Base-by-base conservation (phyloP, 2,113 vertebrate genomes). In the Phyllopteryx taeniolatus region DNA sequence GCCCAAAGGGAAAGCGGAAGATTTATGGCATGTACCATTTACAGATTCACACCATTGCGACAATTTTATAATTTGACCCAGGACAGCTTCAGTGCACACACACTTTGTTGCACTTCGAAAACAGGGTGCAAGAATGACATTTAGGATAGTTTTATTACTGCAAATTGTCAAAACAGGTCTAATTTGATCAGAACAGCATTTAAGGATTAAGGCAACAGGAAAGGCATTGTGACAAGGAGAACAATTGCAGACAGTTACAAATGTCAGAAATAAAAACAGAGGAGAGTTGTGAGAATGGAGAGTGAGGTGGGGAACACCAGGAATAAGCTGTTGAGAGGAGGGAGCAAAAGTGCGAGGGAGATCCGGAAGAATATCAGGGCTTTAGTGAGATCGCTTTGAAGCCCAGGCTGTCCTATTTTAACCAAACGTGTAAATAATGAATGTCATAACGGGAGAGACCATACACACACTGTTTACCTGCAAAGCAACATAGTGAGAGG, bases 401-500 rank as follows among this genome's bases (percentile, higher is more conserved):
- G 79, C 79, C 80, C 80, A 59, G 71, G 54, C 75, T 88, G 83
- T 86, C 83, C 86, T 88, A 85, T 77, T 91, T 89, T 80, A 89
- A 83, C 86, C 70, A 83, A 70, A 71, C 81, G 85, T 89, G 85
- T 89, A 87, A 91, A 90, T 88, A 87, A 91, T 85, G 68, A 83
- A 88, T 86, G 70, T 22, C 31, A 42, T 69, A 66, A 49, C 5
- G 13, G 22, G 56, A 57, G 11, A 57, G n/a, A 15, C 57, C 27
- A 62, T 57, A 51, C 47, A 53, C 57, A 35, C 57, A 4, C 14
- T 35, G 13, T 27, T 33, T 2, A 33, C 5, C 27, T 60, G 57
- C 57, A 60, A 60, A 59, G 33, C 11, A 60, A 33, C 14, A 8
- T 15, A 60, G 57, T 14, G 4, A 60, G 33, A 13, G 31, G 13